Percentiles rank a stretch among this genome's conserved stretches.
These are phyloP conservation scores for Diacarnus erythraeanus DNA, from an alignment of 37 sponge, comb jelly and placozoan genomes.

Conservation along the genomic window DNA sequence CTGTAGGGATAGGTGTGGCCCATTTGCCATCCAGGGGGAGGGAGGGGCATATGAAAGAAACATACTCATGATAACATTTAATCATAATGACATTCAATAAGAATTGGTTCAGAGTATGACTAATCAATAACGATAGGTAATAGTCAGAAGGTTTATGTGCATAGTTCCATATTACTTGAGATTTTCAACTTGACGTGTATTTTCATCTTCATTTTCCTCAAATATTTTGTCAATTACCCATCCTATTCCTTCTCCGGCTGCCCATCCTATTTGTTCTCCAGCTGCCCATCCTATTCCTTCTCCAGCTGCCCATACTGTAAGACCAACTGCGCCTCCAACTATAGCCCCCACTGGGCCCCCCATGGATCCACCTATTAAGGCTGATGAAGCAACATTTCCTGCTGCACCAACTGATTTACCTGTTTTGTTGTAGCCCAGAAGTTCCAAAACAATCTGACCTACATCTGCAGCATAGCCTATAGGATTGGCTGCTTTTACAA, in stretches of 20 bases:
- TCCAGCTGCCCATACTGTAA: neutral
- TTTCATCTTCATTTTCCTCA: too few relatives aligned
- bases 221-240: neutral
- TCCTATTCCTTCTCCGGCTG: constrained; percentile 1
- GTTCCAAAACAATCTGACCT: neutral
- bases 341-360: constrained; percentile 13
- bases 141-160: too few relatives aligned
- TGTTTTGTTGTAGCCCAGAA: constrained; percentile 2
- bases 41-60: too few relatives aligned
- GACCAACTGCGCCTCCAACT: neutral
- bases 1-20: too few relatives aligned
- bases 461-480: neutral
- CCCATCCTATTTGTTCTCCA: neutral
- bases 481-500: constrained; percentile 10
- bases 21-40: too few relatives aligned
- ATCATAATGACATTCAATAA: too few relatives aligned
- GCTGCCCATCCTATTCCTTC: neutral
- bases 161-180: too few relatives aligned
- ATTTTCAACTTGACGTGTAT: too few relatives aligned
- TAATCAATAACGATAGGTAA: too few relatives aligned
- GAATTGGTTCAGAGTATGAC: too few relatives aligned
- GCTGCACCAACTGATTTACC: constrained; percentile 7
- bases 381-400: constrained; percentile 17
- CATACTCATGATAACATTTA: too few relatives aligned
- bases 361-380: neutral